phyloP scores from a whole-genome alignment of 2,113 vertebrate genomes.

The Conger conger region DNA sequence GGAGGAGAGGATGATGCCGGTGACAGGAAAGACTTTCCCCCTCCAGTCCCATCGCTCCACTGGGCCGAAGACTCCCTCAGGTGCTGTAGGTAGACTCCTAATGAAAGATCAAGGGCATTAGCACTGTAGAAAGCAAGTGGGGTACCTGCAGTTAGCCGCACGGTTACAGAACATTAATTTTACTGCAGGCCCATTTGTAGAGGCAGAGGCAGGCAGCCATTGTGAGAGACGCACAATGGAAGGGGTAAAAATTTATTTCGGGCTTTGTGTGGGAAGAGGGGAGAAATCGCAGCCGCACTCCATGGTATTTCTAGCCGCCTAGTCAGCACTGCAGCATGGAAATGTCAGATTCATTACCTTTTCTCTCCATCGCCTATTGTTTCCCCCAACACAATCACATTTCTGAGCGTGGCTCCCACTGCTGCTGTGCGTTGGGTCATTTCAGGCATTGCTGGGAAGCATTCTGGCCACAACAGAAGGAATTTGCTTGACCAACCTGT shows the following conservation, averaged over 20 bases:
- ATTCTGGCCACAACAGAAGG: background rate
- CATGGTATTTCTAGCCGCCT: slow-evolving; percentile 48
- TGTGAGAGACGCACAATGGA: slow-evolving; percentile 9
- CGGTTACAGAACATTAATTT: slow-evolving; percentile 58
- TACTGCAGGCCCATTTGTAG: slow-evolving; percentile 55
- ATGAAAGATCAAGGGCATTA: slow-evolving; percentile 59
- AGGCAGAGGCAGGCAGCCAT: background rate
- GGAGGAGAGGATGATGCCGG: background rate
- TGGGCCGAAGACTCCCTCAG: slow-evolving; percentile 40
- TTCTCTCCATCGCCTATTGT: background rate
- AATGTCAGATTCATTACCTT: slow-evolving; percentile 55
- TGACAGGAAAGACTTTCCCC: slow-evolving; percentile 13
- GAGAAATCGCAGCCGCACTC: slow-evolving; percentile 36
- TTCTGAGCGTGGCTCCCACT: slow-evolving; percentile 27
- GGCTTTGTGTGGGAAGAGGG: slow-evolving; percentile 1
- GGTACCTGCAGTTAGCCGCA: slow-evolving; percentile 47
- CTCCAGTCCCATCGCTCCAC: slow-evolving; percentile 21
- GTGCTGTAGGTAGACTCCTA: slow-evolving; percentile 48
- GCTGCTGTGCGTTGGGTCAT: slow-evolving; percentile 5
- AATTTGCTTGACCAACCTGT: background rate
- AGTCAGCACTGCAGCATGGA: slow-evolving; percentile 47
- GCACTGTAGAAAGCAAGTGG: slow-evolving; percentile 33
- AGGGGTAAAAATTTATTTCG: slow-evolving; percentile 29
- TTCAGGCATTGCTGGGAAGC: background rate
- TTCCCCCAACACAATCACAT: slow-evolving; percentile 13